These are phyloP conservation scores for Antedon bifida DNA, from an alignment of 35 echinoderm and acorn worm genomes.

Conservation along the genomic window DNA sequence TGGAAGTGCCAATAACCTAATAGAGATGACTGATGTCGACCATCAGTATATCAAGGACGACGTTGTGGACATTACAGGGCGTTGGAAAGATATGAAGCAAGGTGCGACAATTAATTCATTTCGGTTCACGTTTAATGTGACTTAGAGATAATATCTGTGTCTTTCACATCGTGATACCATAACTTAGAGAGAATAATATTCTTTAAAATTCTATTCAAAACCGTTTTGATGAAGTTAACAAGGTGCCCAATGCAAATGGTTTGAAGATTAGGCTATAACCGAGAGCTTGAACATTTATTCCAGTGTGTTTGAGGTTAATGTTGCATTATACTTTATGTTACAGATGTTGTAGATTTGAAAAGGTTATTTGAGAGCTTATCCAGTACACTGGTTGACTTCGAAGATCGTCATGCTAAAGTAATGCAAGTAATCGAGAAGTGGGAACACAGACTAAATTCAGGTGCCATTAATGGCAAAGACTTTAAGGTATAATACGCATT, in stretches of 20 bases:
- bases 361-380: background rate
- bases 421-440: background rate
- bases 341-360: background rate
- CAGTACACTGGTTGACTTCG: background rate
- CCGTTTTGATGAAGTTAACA: too few species aligned
- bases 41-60: conserved; percentile 84
- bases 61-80: conserved; percentile 57
- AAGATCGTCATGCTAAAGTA: background rate
- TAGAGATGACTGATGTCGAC: conserved; percentile 67
- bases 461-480: background rate
- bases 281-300: too few species aligned
- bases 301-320: too few species aligned
- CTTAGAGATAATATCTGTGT: too few species aligned
- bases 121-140: too few species aligned
- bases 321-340: background rate
- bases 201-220: too few species aligned
- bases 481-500: background rate
- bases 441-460: background rate
- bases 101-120: too few species aligned
- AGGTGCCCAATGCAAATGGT: too few species aligned
- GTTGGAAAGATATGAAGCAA: conserved; percentile 74
- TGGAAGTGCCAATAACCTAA: conserved; percentile 38
- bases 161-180: too few species aligned
- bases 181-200: too few species aligned
- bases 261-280: too few species aligned